Base-by-base conservation (phyloP, 2,888 invertebrate species). In the Ellobium chinense region DNA sequence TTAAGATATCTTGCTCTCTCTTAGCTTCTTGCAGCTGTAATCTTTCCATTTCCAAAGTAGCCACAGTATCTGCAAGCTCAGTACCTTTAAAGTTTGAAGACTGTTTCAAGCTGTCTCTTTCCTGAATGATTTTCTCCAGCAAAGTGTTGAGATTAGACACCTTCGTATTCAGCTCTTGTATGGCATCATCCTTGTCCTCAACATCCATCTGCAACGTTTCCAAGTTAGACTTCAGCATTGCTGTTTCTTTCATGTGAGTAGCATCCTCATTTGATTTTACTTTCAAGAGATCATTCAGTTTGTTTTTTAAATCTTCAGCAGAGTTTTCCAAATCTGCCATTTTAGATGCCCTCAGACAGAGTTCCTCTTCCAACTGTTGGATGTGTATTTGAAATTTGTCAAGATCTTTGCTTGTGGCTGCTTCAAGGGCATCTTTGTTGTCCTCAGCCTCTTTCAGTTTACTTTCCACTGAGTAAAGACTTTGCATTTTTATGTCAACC, bases 141-240 rank as follows among this genome's bases (percentile, higher is more conserved):
- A 39, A 31, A 7, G n/a, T 37, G 18, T 78, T n/a, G 18, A 62
- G 56, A 27, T 78, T 69, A 39, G 39, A 56, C 58, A 80, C 37
- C 56, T 80, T 58, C 4, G 34, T 34, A 14, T 31, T 58, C 4
- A 70, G 27, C 7, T 62, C 54, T 29, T 65, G 34, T 21, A 76
- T 29, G 24, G 69, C 74, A 18, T 68, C 68, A 27, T 83, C 78
- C 31, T 76, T 82, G 36, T 56, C 68, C 65, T 81, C 80, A 18
- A 82, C 36, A 46, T 80, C 74, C 73, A 65, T 74, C 70, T 78
- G 65, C 12, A 29, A 0, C 29, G 68, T 74, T 9, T 80, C 82
- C 60, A 83, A 66, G 34, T 80, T 65, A n/a, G 73, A 70, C 34
- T 70, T 62, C 2, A 78, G 46, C 4, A 7, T 21, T 14, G 34